Percentiles rank a stretch among this genome's conserved stretches.
phyloP scores from a whole-genome alignment of 2,797 vertebrate species.

The Todus mexicanus region DNA sequence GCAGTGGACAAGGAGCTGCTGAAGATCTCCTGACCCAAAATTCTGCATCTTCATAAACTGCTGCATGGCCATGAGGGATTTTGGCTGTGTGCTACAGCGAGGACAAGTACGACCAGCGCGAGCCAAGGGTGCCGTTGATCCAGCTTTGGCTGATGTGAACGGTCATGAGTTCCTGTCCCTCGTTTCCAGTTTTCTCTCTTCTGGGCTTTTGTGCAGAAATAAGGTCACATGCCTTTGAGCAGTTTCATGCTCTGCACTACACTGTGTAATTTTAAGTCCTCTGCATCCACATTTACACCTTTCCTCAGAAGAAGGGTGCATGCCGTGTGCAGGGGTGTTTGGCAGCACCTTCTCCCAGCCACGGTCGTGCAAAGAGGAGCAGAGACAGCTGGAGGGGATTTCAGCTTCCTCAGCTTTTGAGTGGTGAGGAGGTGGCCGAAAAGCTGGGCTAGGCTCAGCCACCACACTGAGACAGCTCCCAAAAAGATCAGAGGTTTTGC shows the following conservation, averaged over 20 bases:
- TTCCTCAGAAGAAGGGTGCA: background rate
- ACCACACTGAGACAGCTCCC: background rate
- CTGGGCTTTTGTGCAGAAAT: background rate
- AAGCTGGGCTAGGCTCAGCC: background rate
- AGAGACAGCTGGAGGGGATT: background rate
- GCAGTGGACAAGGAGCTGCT: background rate
- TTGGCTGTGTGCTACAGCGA: background rate
- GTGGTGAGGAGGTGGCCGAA: background rate
- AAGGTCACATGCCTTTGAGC: background rate
- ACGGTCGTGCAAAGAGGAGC: rapidly evolving
- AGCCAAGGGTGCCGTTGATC: background rate
- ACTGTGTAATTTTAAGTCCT: background rate
- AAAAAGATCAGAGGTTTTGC: background rate
- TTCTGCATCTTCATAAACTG: background rate
- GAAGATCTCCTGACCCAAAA: background rate
- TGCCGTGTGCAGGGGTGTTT: rapidly evolving
- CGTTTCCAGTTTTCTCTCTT: background rate
- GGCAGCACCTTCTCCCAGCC: background rate
- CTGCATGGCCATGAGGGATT: background rate
- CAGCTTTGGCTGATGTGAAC: background rate
- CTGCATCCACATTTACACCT: background rate
- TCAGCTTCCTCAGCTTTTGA: background rate
- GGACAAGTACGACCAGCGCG: rapidly evolving
- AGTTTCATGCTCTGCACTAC: background rate
- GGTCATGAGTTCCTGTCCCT: background rate